Base-by-base conservation (phyloP, 2,797 vertebrate species). In the Numenius phaeopus region DNA sequence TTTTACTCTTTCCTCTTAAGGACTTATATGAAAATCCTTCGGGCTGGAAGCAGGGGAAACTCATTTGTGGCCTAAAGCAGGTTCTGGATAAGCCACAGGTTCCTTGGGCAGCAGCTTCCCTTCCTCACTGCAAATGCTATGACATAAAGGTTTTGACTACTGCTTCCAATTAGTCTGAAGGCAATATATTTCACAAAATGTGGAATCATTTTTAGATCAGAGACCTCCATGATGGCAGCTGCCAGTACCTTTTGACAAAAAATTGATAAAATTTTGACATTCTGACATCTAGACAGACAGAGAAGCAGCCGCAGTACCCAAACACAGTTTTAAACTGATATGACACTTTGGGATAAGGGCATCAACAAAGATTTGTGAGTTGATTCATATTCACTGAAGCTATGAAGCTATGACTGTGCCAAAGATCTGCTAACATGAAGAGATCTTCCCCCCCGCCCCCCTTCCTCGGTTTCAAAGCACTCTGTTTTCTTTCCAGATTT, bases 131-230 rank as follows among this genome's bases (percentile, higher is more conserved):
- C 26, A 83, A 96, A 86, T 76, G 7, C 2, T 79, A 39, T 34
- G 42, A 47, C 44, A 72, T 82, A 79, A 82, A 94, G 62, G 39
- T 76, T 93, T 92, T 92, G 50, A 87, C 27, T 95, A 76, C 30
- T 62, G n/a, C n/a, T 93, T 87, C 62, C 59, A 90, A 70, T 93
- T 92, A 77, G 32, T 90, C 54, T 89, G 70, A 90, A 70, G 24
- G 52, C 39, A 90, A 65, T 90, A 8, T 42, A 30, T 64, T 87
- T 72, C 42, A 64, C 5, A 72, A 67, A 62, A 76, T 12, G 1
- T 42, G 19, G 21, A 32, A 69, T 6, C 54, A 81, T 71, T 93
- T 94, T 81, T 90, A 93, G 55, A 87, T 77, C 50, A 70, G 75
- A 80, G 27, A 66, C 19, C 23, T 89, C 46, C 47, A 62, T 47